Percentiles rank a stretch among this genome's conserved stretches.
Evolutionary conservation across 1,140 invertebrate species (phyloP).

Genomic region (Pomacea maculata): DNA sequence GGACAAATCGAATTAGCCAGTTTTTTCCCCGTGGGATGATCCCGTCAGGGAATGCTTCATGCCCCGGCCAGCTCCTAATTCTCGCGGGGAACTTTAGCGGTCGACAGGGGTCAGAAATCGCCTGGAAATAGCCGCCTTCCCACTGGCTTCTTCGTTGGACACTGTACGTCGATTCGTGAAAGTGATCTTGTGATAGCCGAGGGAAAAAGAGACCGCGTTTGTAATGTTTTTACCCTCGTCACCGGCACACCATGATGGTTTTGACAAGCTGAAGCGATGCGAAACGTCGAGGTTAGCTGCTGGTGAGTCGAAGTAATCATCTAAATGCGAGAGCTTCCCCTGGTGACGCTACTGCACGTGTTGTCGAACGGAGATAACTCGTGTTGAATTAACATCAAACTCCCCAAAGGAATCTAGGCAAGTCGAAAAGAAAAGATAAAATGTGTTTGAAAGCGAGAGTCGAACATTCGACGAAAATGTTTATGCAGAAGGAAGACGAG

Average conservation of each 20-base stretch:
- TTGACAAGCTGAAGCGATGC: constrained; percentile 18
- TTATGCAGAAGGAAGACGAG: too few relatives aligned
- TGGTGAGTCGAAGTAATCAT: constrained; percentile 28
- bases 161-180: too few relatives aligned
- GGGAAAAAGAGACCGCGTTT: too few relatives aligned
- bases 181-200: too few relatives aligned
- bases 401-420: not conserved
- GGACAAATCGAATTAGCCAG: constrained; percentile 29
- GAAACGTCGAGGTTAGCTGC: constrained; percentile 10
- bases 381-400: constrained; percentile 3
- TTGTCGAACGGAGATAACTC: constrained; percentile 6
- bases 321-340: constrained; percentile 16
- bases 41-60: constrained; percentile 8
- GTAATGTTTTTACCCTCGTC: constrained; percentile 21
- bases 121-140: too few relatives aligned
- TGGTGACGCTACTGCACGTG: not conserved
- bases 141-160: too few relatives aligned
- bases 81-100: constrained; percentile 10
- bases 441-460: too few relatives aligned
- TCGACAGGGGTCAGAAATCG: constrained; percentile 16
- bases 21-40: constrained; percentile 23
- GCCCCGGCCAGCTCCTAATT: not conserved
- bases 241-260: constrained; percentile 9
- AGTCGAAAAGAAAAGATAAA: too few relatives aligned
- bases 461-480: too few relatives aligned